These are phyloP conservation scores for Phaonia tiefii DNA, from an alignment of 2,888 invertebrate species.

Conservation along the genomic window DNA sequence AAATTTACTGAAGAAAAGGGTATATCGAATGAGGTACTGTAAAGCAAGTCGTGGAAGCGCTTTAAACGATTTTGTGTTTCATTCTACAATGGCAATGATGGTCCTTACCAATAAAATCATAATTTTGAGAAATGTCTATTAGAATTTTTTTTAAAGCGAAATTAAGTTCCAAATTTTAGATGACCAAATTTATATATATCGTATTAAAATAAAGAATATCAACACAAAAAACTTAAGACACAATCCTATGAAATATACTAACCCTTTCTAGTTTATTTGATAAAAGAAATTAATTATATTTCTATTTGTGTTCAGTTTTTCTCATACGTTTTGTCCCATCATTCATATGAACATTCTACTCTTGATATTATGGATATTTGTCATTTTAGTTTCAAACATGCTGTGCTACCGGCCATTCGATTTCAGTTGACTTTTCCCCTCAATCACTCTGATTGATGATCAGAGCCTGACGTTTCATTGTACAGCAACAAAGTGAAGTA, in stretches of 20 bases:
- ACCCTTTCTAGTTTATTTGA: conserved; percentile 1
- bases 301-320: background rate
- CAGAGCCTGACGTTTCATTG: conserved; percentile 44
- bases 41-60: too few species aligned
- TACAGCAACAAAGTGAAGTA: conserved; percentile 8
- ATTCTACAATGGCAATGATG: too few species aligned
- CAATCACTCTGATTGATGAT: conserved; percentile 62
- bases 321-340: background rate
- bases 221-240: background rate
- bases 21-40: too few species aligned
- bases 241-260: background rate
- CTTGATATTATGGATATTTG: conserved; percentile 52
- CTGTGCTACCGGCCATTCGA: conserved; percentile 32
- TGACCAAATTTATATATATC: too few species aligned
- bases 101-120: too few species aligned
- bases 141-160: too few species aligned
- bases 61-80: too few species aligned
- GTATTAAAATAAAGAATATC: too few species aligned
- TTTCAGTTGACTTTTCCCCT: conserved; percentile 30
- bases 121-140: too few species aligned
- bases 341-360: conserved; percentile 56
- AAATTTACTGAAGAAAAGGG: too few species aligned
- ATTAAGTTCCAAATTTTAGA: too few species aligned
- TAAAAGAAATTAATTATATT: background rate
- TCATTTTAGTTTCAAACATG: conserved; percentile 59